Conservation (phyloP, 2,797 vertebrate genomes). For the Choloepus didactylus region DNA sequence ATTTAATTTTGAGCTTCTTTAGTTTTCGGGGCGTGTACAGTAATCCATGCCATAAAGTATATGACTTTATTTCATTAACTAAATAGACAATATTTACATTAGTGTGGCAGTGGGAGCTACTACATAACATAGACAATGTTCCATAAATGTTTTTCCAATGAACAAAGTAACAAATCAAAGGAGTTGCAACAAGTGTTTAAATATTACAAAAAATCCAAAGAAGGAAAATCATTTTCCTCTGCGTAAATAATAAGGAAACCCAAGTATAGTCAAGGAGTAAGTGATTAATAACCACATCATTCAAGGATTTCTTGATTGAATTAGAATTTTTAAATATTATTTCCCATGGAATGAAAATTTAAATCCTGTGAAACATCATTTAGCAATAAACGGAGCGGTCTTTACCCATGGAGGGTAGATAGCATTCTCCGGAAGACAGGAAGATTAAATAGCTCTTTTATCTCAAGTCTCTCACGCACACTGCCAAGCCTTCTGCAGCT, state of each 20-base stretch:
- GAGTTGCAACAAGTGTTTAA: background rate
- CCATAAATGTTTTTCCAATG: background rate
- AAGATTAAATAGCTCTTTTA: conserved; percentile 65
- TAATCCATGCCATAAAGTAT: background rate
- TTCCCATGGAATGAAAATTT: conserved; percentile 70
- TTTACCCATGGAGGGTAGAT: conserved; percentile 63
- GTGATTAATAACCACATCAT: conserved; percentile 43
- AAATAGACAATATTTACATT: background rate
- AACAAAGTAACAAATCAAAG: conserved; percentile 23
- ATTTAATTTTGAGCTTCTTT: conserved; percentile 48
- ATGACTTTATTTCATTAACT: conserved; percentile 44
- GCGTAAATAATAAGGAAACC: background rate
- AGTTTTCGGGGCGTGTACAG: background rate
- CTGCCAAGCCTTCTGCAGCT: background rate
- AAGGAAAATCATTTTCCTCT: background rate
- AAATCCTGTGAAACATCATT: conserved; percentile 63
- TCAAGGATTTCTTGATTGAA: conserved; percentile 65
- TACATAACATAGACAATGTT: background rate
- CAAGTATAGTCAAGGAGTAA: background rate
- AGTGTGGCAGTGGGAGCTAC: background rate
- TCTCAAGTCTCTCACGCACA: conserved; percentile 1
- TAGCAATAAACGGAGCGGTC: conserved; percentile 39
- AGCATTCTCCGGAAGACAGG: background rate
- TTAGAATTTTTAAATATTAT: conserved; percentile 60
- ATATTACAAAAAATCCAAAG: background rate